phyloP scores from a whole-genome alignment of 2,888 invertebrate species.

The Ennomos quercinarius region DNA sequence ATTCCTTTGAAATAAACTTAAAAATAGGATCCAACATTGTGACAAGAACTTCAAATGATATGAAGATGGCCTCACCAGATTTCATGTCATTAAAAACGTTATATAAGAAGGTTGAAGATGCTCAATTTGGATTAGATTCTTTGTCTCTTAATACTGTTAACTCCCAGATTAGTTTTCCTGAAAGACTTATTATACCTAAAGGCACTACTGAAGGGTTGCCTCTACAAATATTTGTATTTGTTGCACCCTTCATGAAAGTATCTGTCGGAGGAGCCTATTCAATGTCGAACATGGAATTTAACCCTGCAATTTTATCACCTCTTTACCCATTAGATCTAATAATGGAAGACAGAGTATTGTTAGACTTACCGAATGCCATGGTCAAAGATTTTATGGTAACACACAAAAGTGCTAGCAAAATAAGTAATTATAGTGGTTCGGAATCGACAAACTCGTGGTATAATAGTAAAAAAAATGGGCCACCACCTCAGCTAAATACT shows the following conservation, averaged over 20 bases:
- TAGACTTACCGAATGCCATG: constrained; percentile 69
- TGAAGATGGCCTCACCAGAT: constrained; percentile 85
- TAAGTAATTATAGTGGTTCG: constrained; percentile 47
- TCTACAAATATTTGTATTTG: constrained; percentile 87
- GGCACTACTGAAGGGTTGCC: constrained; percentile 88
- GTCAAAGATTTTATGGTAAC: constrained; percentile 66
- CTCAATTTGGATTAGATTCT: constrained; percentile 81
- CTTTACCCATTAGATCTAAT: constrained; percentile 91
- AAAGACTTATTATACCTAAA: constrained; percentile 89
- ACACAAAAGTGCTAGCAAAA: constrained; percentile 59
- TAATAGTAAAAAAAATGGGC: constrained; percentile 41
- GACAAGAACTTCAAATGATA: constrained; percentile 86
- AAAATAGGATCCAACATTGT: constrained; percentile 87
- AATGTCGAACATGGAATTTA: constrained; percentile 69
- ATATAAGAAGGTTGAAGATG: constrained; percentile 85
- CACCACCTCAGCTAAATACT: constrained; percentile 44
- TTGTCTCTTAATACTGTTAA: constrained; percentile 77
- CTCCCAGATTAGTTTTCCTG: constrained; percentile 87
- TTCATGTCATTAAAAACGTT: constrained; percentile 86
- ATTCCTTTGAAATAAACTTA: constrained; percentile 85
- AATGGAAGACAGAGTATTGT: constrained; percentile 76
- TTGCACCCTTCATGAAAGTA: constrained; percentile 81
- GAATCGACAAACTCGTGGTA: constrained; percentile 52
- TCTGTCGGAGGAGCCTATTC: constrained; percentile 60
- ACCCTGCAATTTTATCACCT: constrained; percentile 71